A percentile compares a stretch with the other conserved stretches of the same genome.
Evolutionary conservation across 2,113 vertebrate genomes (phyloP).

Genomic region (Marcusenius ussheri): DNA sequence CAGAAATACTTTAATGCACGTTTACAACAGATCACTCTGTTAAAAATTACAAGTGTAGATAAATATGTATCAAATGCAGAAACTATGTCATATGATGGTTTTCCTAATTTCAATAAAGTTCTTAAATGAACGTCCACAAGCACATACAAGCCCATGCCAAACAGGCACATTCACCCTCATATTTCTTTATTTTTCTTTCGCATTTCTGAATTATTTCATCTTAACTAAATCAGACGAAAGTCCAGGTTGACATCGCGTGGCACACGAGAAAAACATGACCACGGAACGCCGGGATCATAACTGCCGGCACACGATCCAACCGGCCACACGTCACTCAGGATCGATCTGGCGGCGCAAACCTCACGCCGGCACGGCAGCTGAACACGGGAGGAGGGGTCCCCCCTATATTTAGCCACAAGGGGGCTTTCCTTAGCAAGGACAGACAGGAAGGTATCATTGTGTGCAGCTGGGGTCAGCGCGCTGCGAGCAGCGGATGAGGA

Average conservation of each 20-base stretch:
- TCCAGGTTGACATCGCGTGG: not conserved
- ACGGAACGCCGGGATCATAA: not conserved
- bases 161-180: not conserved
- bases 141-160: not conserved
- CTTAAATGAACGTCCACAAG: not conserved
- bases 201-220: not conserved
- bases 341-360: not conserved
- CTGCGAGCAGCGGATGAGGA: constrained; percentile 18
- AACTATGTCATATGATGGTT: not conserved
- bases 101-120: not conserved
- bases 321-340: not conserved
- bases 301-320: not conserved
- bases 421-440: not conserved
- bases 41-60: not conserved
- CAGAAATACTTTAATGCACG: not conserved
- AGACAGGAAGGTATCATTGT: constrained; percentile 38
- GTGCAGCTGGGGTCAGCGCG: constrained; percentile 32
- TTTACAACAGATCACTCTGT: not conserved
- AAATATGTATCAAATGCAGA: not conserved
- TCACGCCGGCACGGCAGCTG: not conserved
- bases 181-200: not conserved
- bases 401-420: constrained; percentile 15
- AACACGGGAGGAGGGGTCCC: not conserved
- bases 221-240: not conserved
- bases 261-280: not conserved